These are phyloP conservation scores for Capitella teleta DNA, from an alignment of 1,140 invertebrate species.

Conservation along the genomic window DNA sequence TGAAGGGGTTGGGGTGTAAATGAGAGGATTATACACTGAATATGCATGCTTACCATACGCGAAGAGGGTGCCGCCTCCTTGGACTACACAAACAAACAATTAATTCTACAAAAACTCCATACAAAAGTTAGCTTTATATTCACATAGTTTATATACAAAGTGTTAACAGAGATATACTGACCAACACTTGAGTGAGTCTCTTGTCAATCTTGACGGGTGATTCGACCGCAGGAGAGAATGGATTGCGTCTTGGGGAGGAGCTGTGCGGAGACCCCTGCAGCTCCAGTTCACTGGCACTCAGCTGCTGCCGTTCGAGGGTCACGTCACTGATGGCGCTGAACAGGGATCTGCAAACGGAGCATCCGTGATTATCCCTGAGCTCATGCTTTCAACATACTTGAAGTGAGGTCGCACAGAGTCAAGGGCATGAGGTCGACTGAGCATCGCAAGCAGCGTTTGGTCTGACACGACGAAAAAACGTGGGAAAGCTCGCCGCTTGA, in stretches of 20 bases:
- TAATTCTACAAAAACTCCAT: no score
- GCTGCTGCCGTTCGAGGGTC: constrained; percentile 15
- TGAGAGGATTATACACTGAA: no score
- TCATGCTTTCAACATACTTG: constrained; percentile 22
- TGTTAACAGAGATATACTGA: not conserved
- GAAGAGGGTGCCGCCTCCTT: no score
- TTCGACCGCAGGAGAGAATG: no score
- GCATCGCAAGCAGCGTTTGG: constrained; percentile 32
- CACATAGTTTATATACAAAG: no score
- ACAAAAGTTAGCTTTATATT: no score
- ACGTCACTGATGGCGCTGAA: constrained; percentile 35
- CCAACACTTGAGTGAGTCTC: constrained; percentile 27
- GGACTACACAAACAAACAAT: no score
- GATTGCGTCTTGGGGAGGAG: not conserved
- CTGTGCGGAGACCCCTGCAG: not conserved
- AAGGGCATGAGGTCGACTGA: constrained; percentile 35
- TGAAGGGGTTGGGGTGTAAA: no score
- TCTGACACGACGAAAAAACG: constrained; percentile 40
- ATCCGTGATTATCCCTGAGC: not conserved
- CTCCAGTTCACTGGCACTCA: not conserved
- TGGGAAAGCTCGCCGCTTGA: constrained; percentile 36
- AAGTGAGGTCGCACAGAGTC: constrained; percentile 36
- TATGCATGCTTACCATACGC: no score
- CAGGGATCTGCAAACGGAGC: constrained; percentile 19
- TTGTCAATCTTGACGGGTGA: constrained; percentile 20